Conservation (phyloP, 2,888 invertebrate genomes). For the Merodon equestris region DNA sequence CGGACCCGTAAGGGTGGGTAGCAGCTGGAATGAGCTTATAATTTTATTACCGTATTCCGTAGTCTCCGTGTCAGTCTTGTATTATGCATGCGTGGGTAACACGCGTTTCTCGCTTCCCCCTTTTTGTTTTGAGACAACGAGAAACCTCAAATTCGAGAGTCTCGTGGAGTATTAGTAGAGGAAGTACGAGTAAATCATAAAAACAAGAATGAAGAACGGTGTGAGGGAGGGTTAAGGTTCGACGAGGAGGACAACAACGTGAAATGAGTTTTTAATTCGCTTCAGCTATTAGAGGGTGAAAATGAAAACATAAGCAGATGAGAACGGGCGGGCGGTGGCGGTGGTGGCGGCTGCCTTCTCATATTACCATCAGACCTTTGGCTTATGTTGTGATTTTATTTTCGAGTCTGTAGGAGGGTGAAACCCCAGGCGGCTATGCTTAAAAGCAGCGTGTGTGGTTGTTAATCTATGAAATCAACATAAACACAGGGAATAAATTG, state of each 20-base stretch:
- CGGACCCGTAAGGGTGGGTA: constrained; percentile 20
- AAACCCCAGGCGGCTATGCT: background rate
- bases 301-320: constrained; percentile 39
- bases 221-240: constrained; percentile 31
- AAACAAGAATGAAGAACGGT: background rate
- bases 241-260: constrained; percentile 41
- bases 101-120: constrained; percentile 3
- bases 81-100: constrained; percentile 46
- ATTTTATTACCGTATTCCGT: constrained; percentile 59
- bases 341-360: background rate
- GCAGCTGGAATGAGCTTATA: constrained; percentile 67
- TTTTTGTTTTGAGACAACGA: too few species aligned
- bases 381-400: constrained; percentile 51
- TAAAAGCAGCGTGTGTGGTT: constrained; percentile 28
- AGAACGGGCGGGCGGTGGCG: background rate
- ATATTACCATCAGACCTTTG: constrained; percentile 44
- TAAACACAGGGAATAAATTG: constrained; percentile 46
- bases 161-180: constrained; percentile 1
- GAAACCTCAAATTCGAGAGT: constrained; percentile 63
- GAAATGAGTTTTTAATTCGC: constrained; percentile 66
- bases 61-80: constrained; percentile 17
- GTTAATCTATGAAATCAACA: constrained; percentile 28
- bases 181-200: constrained; percentile 16
- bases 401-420: constrained; percentile 4
- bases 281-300: constrained; percentile 56